Conservation (phyloP, 2,888 invertebrate species). For the Apodemia duryi region DNA sequence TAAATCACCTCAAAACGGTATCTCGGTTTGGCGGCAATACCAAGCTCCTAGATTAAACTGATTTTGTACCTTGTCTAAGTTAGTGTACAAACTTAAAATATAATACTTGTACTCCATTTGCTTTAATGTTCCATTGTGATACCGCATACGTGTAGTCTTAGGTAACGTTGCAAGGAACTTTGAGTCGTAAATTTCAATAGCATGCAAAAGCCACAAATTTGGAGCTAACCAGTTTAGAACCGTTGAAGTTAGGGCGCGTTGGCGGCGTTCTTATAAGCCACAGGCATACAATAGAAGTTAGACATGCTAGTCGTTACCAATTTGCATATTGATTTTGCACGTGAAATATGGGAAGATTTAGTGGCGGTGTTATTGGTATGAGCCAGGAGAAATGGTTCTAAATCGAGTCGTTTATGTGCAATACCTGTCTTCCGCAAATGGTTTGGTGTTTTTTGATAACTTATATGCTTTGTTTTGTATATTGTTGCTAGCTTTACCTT, state of each 20-base stretch:
- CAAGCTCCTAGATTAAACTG: constrained; percentile 15
- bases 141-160: constrained; percentile 32
- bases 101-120: constrained; percentile 30
- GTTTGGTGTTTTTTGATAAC: neutral
- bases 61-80: constrained; percentile 18
- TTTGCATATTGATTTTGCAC: constrained; percentile 57
- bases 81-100: constrained; percentile 24
- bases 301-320: constrained; percentile 48
- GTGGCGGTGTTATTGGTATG: constrained; percentile 22
- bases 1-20: constrained; percentile 7
- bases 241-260: constrained; percentile 56
- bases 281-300: constrained; percentile 41
- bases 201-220: constrained; percentile 70
- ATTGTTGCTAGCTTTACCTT: neutral
- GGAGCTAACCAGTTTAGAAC: constrained; percentile 50
- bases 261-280: constrained; percentile 43
- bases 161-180: constrained; percentile 49
- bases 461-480: neutral
- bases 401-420: constrained; percentile 11
- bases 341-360: constrained; percentile 40
- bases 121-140: constrained; percentile 36
- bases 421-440: constrained; percentile 2
- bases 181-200: constrained; percentile 73
- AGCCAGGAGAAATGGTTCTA: constrained; percentile 12
- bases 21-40: neutral